Evolutionary conservation across 2,797 vertebrate genomes (phyloP).

Genomic region (Helostoma temminkii): DNA sequence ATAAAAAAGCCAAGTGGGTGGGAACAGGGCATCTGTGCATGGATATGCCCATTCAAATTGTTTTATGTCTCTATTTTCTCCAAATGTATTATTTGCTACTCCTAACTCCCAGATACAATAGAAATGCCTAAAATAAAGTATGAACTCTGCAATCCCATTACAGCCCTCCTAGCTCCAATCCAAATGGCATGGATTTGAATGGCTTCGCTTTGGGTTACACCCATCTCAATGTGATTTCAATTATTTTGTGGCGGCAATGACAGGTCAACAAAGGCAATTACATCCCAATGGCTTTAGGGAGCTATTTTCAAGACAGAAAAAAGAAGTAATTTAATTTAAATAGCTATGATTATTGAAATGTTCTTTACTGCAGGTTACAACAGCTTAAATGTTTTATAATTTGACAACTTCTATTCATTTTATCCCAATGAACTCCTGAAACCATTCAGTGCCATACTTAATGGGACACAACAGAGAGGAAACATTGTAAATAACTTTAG

Average conservation of each 20-base stretch:
- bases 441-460: background rate
- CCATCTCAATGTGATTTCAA: constrained; percentile 48
- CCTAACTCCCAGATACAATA: constrained; percentile 14
- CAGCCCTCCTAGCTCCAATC: constrained; percentile 7
- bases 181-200: constrained; percentile 38
- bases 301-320: constrained; percentile 42
- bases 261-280: constrained; percentile 71
- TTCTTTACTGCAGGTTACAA: constrained; percentile 25
- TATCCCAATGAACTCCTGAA: constrained; percentile 26
- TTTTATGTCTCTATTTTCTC: constrained; percentile 7
- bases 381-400: constrained; percentile 45
- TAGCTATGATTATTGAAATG: constrained; percentile 47
- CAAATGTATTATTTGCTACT: constrained; percentile 20
- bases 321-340: constrained; percentile 52
- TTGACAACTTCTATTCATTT: constrained; percentile 51
- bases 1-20: too few species aligned
- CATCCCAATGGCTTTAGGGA: constrained; percentile 21
- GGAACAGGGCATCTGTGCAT: background rate
- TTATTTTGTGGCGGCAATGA: constrained; percentile 51
- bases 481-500: constrained; percentile 21
- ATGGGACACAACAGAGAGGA: constrained; percentile 8
- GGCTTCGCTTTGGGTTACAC: constrained; percentile 41
- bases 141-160: constrained; percentile 15
- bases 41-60: background rate
- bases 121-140: constrained; percentile 6